Conservation (phyloP, 2,888 invertebrate species). For the Thumatha senex region DNA sequence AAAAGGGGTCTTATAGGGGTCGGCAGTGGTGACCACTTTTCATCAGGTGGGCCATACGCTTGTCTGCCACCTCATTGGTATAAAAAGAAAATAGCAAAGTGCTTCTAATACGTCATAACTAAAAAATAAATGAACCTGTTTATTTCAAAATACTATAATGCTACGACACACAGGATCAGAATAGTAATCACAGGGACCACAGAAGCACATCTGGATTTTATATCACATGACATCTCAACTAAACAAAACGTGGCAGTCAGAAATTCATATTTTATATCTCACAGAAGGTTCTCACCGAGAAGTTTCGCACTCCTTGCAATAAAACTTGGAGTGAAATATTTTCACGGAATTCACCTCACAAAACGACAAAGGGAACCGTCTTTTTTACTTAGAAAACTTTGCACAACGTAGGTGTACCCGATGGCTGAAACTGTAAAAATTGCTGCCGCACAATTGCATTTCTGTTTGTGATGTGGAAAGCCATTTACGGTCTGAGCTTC, state of each 20-base stretch:
- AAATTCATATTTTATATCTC: conserved; percentile 3
- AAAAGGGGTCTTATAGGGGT: too few species aligned
- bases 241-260: not conserved
- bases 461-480: conserved; percentile 11
- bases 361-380: conserved; percentile 21
- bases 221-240: not conserved
- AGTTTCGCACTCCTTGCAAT: conserved; percentile 17
- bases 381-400: conserved; percentile 35
- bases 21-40: too few species aligned
- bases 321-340: conserved; percentile 27
- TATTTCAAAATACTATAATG: too few species aligned
- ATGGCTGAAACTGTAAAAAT: conserved; percentile 29
- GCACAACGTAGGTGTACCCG: conserved; percentile 17
- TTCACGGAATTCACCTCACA: conserved; percentile 27
- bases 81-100: too few species aligned
- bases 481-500: not conserved
- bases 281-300: not conserved
- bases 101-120: too few species aligned
- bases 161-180: too few species aligned
- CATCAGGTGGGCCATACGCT: too few species aligned
- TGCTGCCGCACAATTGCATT: conserved; percentile 28
- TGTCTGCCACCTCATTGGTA: too few species aligned
- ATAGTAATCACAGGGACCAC: too few species aligned
- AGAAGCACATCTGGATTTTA: too few species aligned
- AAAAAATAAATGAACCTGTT: too few species aligned